phyloP scores from a whole-genome alignment of 1,140 invertebrate species.

The Cardiocondyla obscurior region DNA sequence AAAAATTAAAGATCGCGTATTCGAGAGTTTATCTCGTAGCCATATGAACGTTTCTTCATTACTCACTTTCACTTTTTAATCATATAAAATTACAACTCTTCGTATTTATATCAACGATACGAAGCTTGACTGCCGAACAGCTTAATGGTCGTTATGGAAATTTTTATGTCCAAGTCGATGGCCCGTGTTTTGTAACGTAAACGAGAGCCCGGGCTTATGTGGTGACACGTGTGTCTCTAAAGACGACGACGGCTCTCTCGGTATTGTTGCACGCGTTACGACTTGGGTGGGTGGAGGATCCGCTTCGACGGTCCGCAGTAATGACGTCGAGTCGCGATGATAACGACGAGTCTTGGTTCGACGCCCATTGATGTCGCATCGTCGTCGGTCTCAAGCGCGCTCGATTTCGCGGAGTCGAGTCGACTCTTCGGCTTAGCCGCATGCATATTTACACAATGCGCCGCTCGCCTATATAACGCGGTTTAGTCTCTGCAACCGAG shows the following conservation, averaged over 20 bases:
- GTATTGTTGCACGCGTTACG: slow-evolving; percentile 60
- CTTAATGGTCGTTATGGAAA: neutral
- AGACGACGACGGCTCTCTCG: slow-evolving; percentile 60
- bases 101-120: neutral
- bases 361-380: slow-evolving; percentile 20
- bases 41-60: no score
- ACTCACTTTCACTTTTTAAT: no score
- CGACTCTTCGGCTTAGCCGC: slow-evolving; percentile 45
- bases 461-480: slow-evolving; percentile 2
- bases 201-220: neutral
- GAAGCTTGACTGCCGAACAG: neutral
- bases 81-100: no score
- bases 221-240: slow-evolving; percentile 45
- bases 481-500: slow-evolving; percentile 42
- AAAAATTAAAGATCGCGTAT: no score
- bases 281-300: slow-evolving; percentile 56
- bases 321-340: slow-evolving; percentile 62
- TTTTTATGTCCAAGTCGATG: slow-evolving; percentile 51
- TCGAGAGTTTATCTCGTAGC: no score
- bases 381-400: neutral
- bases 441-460: slow-evolving; percentile 58
- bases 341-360: slow-evolving; percentile 35
- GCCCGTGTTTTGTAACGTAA: slow-evolving; percentile 31
- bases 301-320: slow-evolving; percentile 61
- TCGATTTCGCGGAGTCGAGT: slow-evolving; percentile 36